Percentiles rank a stretch among this genome's conserved stretches.
These are phyloP conservation scores for Notothenia rossii DNA, from an alignment of 2,113 vertebrate species.

Conservation along the genomic window DNA sequence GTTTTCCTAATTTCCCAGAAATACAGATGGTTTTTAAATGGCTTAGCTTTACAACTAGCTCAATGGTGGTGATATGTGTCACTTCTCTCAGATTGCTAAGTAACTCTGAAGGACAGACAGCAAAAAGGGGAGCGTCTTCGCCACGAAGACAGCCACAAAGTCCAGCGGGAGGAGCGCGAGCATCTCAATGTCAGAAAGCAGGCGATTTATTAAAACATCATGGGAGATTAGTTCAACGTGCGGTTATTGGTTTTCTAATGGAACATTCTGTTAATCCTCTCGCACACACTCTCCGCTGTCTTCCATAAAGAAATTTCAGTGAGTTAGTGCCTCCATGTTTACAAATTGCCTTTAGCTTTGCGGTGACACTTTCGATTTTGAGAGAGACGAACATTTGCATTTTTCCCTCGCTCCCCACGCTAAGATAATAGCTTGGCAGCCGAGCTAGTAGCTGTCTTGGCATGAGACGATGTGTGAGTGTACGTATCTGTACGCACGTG, in stretches of 20 bases:
- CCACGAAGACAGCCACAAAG: slow-evolving; percentile 15
- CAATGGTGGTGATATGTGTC: slow-evolving; percentile 42
- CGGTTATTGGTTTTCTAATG: slow-evolving; percentile 82
- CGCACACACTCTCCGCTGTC: slow-evolving; percentile 64
- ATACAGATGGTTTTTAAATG: slow-evolving; percentile 49
- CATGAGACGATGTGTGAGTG: slow-evolving; percentile 49
- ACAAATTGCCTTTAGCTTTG: slow-evolving; percentile 82
- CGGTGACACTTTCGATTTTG: slow-evolving; percentile 81
- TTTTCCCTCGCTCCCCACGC: slow-evolving; percentile 60
- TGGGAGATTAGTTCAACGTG: slow-evolving; percentile 79
- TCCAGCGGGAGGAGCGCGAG: slow-evolving; percentile 64
- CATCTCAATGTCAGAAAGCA: slow-evolving; percentile 77
- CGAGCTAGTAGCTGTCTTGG: slow-evolving; percentile 63
- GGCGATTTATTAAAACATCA: slow-evolving; percentile 81
- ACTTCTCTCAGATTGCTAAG: slow-evolving; percentile 48
- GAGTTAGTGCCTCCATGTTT: slow-evolving; percentile 79
- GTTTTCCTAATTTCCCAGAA: slow-evolving; percentile 42
- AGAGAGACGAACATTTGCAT: slow-evolving; percentile 80
- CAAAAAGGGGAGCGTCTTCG: slow-evolving; percentile 20
- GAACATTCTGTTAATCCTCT: slow-evolving; percentile 82
- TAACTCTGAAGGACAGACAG: slow-evolving; percentile 64
- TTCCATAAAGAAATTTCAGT: slow-evolving; percentile 79
- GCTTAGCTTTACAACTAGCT: slow-evolving; percentile 35
- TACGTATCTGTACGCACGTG: slow-evolving; percentile 27
- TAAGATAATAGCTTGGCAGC: slow-evolving; percentile 80